These are phyloP conservation scores for Cataglyphis hispanica DNA, from an alignment of 1,140 invertebrate species.

Conservation along the genomic window DNA sequence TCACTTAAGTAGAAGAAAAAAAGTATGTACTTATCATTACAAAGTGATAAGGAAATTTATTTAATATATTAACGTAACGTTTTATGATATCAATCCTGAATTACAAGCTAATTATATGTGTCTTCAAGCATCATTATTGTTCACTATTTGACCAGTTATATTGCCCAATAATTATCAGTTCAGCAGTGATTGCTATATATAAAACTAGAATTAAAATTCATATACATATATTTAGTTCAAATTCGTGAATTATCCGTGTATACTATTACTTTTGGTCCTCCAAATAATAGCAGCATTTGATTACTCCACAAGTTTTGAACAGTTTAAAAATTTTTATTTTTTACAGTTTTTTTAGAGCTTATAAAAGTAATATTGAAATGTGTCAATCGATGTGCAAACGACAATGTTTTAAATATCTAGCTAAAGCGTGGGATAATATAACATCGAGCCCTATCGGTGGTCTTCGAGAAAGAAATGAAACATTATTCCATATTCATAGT, in stretches of 20 bases:
- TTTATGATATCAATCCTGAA: conserved; percentile 38
- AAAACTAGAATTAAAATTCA: conserved; percentile 58
- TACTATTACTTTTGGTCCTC: conserved; percentile 33
- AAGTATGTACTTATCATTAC: conserved; percentile 72
- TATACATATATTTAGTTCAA: conserved; percentile 57
- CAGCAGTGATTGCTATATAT: conserved; percentile 30
- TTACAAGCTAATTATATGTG: conserved; percentile 59
- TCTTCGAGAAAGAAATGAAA: conserved; percentile 8
- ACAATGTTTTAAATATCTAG: conserved; percentile 27
- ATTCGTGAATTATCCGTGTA: conserved; percentile 41
- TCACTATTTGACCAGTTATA: conserved; percentile 55
- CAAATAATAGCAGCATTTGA: conserved; percentile 37
- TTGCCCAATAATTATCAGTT: conserved; percentile 45
- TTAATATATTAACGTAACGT: conserved; percentile 53
- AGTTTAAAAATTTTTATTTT: conserved; percentile 41
- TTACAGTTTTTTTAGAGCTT: conserved; percentile 46
- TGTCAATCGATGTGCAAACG: conserved; percentile 40
- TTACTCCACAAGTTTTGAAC: conserved; percentile 11
- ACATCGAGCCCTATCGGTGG: conserved; percentile 26
- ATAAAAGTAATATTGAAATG: conserved; percentile 41
- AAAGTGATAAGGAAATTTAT: conserved; percentile 64
- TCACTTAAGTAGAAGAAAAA: conserved; percentile 63
- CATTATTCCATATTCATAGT: conserved; percentile 66
- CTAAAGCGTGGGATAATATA: conserved; percentile 26
- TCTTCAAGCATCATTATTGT: conserved; percentile 54